Percentiles rank a stretch among this genome's conserved stretches.
phyloP scores from a whole-genome alignment of 2,888 invertebrate species.

The Limulus polyphemus region DNA sequence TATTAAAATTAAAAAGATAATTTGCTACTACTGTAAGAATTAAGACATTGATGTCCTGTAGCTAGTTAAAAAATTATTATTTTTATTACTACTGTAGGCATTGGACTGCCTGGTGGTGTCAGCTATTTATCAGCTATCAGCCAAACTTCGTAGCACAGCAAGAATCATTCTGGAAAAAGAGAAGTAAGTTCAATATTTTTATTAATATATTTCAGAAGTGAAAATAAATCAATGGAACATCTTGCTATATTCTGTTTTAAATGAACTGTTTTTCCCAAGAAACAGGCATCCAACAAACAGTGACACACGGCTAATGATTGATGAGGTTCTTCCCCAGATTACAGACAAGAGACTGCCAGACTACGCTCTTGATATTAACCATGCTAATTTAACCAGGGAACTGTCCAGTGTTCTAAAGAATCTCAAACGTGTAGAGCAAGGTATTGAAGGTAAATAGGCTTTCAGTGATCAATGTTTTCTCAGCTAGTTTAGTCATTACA shows the following conservation, averaged over 20 bases:
- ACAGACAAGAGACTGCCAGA: slow-evolving; percentile 13
- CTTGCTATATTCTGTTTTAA: too few relatives aligned
- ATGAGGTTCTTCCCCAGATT: slow-evolving; percentile 27
- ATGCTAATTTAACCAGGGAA: slow-evolving; percentile 36
- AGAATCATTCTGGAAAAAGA: slow-evolving; percentile 41
- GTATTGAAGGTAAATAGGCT: slow-evolving; percentile 38
- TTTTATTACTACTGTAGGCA: slow-evolving; percentile 25
- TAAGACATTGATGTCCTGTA: too few relatives aligned
- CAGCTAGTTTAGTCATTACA: too few relatives aligned
- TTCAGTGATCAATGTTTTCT: too few relatives aligned
- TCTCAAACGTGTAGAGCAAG: slow-evolving; percentile 43
- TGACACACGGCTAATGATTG: background rate
- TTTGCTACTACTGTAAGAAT: too few relatives aligned
- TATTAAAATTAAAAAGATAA: too few relatives aligned
- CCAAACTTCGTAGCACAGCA: slow-evolving; percentile 40
- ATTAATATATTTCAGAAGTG: background rate
- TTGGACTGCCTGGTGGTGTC: slow-evolving; percentile 43
- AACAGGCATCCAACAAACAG: too few relatives aligned
- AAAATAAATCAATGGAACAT: too few relatives aligned
- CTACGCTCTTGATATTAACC: slow-evolving; percentile 11
- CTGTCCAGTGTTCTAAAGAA: slow-evolving; percentile 43
- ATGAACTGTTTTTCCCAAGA: too few relatives aligned
- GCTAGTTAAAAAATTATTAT: too few relatives aligned
- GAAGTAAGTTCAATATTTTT: slow-evolving; percentile 33
- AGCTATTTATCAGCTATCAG: slow-evolving; percentile 43